Conservation (phyloP, 2,797 vertebrate species). For the Neopelma chrysocephalum region DNA sequence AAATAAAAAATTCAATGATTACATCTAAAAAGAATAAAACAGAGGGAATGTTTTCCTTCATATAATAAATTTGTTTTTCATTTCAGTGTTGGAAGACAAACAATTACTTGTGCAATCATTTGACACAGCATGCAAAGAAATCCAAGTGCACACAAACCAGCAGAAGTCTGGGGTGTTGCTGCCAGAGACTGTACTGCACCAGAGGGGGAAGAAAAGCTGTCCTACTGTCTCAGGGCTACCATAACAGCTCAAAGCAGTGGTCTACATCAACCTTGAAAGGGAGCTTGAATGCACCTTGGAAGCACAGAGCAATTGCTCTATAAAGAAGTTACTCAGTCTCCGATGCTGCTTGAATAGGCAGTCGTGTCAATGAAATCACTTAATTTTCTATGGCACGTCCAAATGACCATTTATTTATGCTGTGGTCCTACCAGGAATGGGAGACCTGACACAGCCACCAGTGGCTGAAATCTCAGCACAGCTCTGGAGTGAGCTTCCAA, state of each 20-base stretch:
- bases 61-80: slow-evolving; percentile 25
- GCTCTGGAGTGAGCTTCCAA: background rate
- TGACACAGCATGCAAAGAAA: slow-evolving; percentile 24
- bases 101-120: slow-evolving; percentile 35
- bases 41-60: slow-evolving; percentile 4
- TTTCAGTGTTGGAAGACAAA: slow-evolving; percentile 37
- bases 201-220: background rate
- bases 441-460: background rate
- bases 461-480: background rate
- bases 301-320: background rate
- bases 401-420: background rate
- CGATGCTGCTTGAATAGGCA: background rate
- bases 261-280: background rate
- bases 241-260: background rate
- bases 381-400: background rate
- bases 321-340: background rate
- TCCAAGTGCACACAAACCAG: background rate
- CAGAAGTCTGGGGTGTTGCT: background rate
- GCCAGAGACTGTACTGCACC: background rate
- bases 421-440: background rate
- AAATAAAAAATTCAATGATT: background rate
- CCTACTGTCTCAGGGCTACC: background rate
- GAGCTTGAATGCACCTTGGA: background rate
- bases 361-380: background rate
- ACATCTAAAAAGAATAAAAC: slow-evolving; percentile 49